These are phyloP conservation scores for Heteromurus nitidus DNA, from an alignment of 2,888 invertebrate genomes.

Conservation along the genomic window DNA sequence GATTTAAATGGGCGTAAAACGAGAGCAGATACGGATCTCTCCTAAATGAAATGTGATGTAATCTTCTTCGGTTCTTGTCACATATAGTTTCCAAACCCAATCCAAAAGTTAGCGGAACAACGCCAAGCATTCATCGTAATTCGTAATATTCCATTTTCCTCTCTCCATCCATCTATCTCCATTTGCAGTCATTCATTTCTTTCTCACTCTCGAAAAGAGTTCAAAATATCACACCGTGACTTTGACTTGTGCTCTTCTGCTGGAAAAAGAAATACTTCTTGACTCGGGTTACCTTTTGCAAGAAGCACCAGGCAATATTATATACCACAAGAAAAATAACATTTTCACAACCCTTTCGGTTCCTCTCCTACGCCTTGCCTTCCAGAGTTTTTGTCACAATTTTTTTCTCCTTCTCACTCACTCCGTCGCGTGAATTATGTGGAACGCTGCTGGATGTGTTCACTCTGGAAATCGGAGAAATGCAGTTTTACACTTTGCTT, in stretches of 20 bases:
- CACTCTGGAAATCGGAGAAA: not conserved
- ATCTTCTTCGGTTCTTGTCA: not conserved
- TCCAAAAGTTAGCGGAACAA: not conserved
- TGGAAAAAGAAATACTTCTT: no score
- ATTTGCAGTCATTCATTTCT: constrained; percentile 8
- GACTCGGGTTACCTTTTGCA: no score
- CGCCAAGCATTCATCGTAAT: not conserved
- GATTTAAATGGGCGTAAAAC: not conserved
- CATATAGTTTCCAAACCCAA: not conserved
- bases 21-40: constrained; percentile 2
- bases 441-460: not conserved
- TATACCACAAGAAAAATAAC: constrained; percentile 3
- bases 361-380: not conserved
- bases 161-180: not conserved
- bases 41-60: constrained; percentile 7
- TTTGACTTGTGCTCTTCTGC: not conserved
- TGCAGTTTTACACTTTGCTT: not conserved
- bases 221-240: not conserved
- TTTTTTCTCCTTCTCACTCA: constrained; percentile 9
- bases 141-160: no score
- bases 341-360: not conserved
- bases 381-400: constrained; percentile 6
- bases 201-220: no score
- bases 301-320: no score
- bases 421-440: constrained; percentile 2